Conservation (phyloP, 1,140 invertebrate genomes). For the Trichomalopsis sarcophagae region DNA sequence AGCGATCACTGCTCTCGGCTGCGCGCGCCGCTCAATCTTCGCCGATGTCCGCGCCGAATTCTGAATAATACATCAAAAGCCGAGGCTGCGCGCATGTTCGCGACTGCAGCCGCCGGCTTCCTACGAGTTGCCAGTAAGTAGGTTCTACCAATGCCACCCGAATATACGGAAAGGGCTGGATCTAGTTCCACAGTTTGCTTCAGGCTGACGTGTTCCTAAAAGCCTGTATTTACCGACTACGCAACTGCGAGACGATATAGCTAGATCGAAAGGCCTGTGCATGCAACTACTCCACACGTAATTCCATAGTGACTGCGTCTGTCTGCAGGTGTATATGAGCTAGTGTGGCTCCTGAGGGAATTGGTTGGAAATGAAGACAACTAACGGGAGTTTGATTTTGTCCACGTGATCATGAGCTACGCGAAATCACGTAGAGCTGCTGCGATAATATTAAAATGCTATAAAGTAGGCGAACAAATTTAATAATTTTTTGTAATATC, state of each 20-base stretch:
- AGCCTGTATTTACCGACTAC: not conserved
- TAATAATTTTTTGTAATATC: too few species aligned
- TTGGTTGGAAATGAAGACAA: not conserved
- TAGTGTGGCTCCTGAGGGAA: not conserved
- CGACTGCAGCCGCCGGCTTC: not conserved
- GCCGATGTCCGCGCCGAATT: slow-evolving; percentile 55
- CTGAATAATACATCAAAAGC: slow-evolving; percentile 66
- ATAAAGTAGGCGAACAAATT: too few species aligned
- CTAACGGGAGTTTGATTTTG: not conserved
- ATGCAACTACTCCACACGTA: not conserved
- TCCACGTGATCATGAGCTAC: not conserved
- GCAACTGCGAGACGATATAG: not conserved
- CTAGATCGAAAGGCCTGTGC: not conserved
- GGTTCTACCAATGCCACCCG: not conserved
- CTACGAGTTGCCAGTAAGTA: slow-evolving; percentile 20
- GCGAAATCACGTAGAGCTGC: too few species aligned
- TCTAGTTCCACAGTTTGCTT: not conserved
- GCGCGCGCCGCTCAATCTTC: slow-evolving; percentile 57
- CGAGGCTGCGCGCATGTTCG: not conserved
- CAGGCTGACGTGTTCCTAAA: not conserved
- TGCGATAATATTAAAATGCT: too few species aligned
- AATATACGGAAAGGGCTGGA: not conserved
- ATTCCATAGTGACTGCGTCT: not conserved
- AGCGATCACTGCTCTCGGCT: slow-evolving; percentile 39
- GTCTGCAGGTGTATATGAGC: not conserved